A percentile compares a stretch with the other conserved stretches of the same genome.
Evolutionary conservation across 2,113 vertebrate genomes (phyloP).

Genomic region (Delphinapterus leucas): DNA sequence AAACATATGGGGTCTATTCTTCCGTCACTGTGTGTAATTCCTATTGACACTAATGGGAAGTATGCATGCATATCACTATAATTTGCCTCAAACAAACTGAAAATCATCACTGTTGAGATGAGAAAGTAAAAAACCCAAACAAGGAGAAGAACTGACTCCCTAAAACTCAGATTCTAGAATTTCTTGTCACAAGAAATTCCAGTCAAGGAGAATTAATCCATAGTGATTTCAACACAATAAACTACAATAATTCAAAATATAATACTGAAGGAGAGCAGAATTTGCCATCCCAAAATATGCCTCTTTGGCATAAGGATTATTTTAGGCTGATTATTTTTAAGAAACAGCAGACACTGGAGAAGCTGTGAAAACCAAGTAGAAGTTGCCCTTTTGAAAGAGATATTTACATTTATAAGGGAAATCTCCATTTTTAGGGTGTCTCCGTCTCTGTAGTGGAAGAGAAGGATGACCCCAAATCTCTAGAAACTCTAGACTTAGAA

Average conservation of each 20-base stretch:
- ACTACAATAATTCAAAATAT: constrained; percentile 3
- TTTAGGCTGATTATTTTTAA: background rate
- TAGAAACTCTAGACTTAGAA: background rate
- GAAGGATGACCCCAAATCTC: background rate
- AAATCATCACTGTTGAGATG: constrained; percentile 64
- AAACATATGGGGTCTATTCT: constrained; percentile 78
- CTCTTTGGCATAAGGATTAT: background rate
- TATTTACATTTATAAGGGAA: background rate
- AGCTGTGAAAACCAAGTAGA: background rate
- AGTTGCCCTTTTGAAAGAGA: background rate
- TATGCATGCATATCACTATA: constrained; percentile 70
- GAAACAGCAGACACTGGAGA: background rate
- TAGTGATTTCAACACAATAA: constrained; percentile 18
- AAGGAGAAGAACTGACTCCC: constrained; percentile 42
- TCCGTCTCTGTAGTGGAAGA: background rate
- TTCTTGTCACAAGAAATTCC: constrained; percentile 43
- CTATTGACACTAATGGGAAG: constrained; percentile 77
- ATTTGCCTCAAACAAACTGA: constrained; percentile 70
- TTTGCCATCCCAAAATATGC: background rate
- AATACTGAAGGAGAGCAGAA: background rate
- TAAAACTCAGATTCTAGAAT: constrained; percentile 46
- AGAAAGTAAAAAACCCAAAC: constrained; percentile 62
- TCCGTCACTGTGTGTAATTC: constrained; percentile 67
- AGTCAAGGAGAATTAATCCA: constrained; percentile 40
- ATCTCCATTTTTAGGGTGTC: background rate